Evolutionary conservation across 2,797 vertebrate species (phyloP).

Genomic region (Brotogeris chrysoptera): DNA sequence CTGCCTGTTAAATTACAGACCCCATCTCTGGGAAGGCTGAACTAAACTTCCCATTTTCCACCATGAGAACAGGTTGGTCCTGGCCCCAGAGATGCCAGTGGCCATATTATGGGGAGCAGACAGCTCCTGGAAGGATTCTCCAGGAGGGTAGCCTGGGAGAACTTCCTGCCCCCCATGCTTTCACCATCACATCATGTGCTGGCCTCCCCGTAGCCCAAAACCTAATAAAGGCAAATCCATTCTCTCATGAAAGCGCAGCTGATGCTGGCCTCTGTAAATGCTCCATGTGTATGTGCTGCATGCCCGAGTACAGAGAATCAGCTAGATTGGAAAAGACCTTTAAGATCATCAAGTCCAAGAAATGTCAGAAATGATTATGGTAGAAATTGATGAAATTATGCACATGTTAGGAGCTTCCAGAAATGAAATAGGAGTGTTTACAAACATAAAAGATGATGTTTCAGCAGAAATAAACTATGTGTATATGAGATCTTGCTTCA

Average conservation of each 20-base stretch:
- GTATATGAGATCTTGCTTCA: neutral
- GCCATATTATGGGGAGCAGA: fast-evolving
- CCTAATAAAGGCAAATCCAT: neutral
- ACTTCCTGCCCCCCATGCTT: neutral
- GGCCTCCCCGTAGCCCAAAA: neutral
- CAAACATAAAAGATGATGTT: neutral
- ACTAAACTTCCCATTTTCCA: neutral
- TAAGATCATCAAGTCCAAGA: neutral
- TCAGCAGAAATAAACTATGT: neutral
- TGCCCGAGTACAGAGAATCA: neutral
- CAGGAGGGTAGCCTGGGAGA: neutral
- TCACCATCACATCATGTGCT: fast-evolving
- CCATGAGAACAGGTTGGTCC: fast-evolving
- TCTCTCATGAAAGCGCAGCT: neutral
- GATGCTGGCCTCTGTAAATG: neutral
- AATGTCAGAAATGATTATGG: neutral
- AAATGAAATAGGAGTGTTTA: conserved; percentile 14
- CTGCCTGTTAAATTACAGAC: neutral
- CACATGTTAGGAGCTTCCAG: neutral
- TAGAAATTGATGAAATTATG: neutral
- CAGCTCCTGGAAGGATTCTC: neutral
- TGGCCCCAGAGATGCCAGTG: neutral
- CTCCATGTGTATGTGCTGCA: fast-evolving
- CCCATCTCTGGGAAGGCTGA: neutral
- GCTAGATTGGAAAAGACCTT: neutral